Evolutionary conservation across 2,113 vertebrate species (phyloP).

Genomic region (Amphiprion percula): DNA sequence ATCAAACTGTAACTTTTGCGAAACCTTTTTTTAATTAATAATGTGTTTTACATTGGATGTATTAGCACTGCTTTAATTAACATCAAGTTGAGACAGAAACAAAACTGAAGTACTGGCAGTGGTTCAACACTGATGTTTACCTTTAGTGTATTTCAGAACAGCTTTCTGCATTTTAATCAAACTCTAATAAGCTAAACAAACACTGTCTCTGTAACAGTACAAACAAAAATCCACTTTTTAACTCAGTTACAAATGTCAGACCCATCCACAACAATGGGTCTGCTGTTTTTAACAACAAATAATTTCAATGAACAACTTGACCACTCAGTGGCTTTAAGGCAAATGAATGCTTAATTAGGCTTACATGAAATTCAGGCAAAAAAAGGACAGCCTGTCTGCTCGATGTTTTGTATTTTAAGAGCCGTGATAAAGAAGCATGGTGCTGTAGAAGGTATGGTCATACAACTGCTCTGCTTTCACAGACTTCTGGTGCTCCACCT

Average conservation of each 20-base stretch:
- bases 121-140: slow-evolving; percentile 40
- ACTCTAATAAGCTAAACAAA: slow-evolving; percentile 21
- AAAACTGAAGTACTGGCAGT: slow-evolving; percentile 41
- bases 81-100: slow-evolving; percentile 33
- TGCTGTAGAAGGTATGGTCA: slow-evolving; percentile 87
- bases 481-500: slow-evolving; percentile 90
- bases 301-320: slow-evolving; percentile 24
- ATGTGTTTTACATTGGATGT: slow-evolving; percentile 9
- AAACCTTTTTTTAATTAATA: slow-evolving; percentile 42
- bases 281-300: slow-evolving; percentile 29
- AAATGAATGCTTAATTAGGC: slow-evolving; percentile 47
- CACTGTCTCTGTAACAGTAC: slow-evolving; percentile 31
- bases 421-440: slow-evolving; percentile 92
- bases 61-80: slow-evolving; percentile 28
- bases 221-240: slow-evolving; percentile 16
- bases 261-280: slow-evolving; percentile 28
- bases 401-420: slow-evolving; percentile 81
- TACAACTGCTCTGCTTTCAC: slow-evolving; percentile 89
- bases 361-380: slow-evolving; percentile 33
- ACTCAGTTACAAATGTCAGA: slow-evolving; percentile 12
- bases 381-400: slow-evolving; percentile 13
- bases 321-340: slow-evolving; percentile 71
- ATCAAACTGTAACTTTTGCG: slow-evolving; percentile 20
- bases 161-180: slow-evolving; percentile 38
- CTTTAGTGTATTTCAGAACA: slow-evolving; percentile 27